Evolutionary conservation across 1,140 invertebrate species (phyloP).

Genomic region (Psix sp.): DNA sequence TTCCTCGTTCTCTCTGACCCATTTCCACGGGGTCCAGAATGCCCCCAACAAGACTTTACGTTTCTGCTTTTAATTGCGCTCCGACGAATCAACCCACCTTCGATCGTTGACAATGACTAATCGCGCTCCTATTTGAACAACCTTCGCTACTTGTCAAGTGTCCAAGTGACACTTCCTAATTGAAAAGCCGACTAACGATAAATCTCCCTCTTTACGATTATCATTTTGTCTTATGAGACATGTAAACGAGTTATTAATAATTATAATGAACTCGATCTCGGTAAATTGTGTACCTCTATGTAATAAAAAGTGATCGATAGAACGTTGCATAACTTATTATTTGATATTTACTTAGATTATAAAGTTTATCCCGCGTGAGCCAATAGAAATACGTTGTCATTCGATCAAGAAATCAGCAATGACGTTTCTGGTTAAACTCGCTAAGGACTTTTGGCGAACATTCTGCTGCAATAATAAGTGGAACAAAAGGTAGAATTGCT

Average conservation of each 20-base stretch:
- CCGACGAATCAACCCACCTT: slow-evolving; percentile 31
- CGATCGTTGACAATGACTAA: slow-evolving; percentile 18
- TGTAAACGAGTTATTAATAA: background rate
- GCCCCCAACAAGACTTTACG: too few species aligned
- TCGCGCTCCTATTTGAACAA: slow-evolving; percentile 7
- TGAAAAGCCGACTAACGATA: slow-evolving; percentile 10
- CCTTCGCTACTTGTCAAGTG: slow-evolving; percentile 1
- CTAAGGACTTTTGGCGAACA: background rate
- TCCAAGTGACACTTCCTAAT: slow-evolving; percentile 7
- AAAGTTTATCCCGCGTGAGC: too few species aligned
- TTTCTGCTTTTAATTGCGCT: too few species aligned
- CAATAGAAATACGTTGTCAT: too few species aligned
- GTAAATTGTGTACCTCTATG: too few species aligned
- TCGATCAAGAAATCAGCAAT: too few species aligned
- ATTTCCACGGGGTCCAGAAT: slow-evolving; percentile 34
- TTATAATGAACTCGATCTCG: too few species aligned
- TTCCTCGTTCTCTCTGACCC: slow-evolving; percentile 64
- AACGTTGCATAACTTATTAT: too few species aligned
- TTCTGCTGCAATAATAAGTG: background rate
- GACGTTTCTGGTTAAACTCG: background rate
- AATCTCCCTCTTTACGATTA: background rate
- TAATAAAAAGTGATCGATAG: too few species aligned
- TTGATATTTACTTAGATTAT: too few species aligned
- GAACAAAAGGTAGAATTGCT: slow-evolving; percentile 13
- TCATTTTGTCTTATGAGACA: background rate